Evolutionary conservation across 2,113 vertebrate genomes (phyloP), one percentile per base, ranked within the genome.

Genomic region (Sinocyclocheilus anshuiensis): DNA sequence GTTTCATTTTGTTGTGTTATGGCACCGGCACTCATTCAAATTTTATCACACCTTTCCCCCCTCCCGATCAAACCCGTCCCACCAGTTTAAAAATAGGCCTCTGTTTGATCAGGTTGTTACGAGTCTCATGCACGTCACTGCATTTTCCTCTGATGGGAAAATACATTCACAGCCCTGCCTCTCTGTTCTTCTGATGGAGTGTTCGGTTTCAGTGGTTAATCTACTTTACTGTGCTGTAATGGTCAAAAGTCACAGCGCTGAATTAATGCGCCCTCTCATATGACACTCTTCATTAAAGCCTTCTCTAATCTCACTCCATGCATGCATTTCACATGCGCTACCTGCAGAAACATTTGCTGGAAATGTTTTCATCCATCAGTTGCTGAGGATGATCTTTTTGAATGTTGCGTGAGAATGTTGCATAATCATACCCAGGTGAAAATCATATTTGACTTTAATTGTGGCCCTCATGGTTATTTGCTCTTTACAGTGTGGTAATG

Each of bases 41-140:
- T 69, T 82, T 81, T 50, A 82, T 26, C 42, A 33, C 80, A 53
- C 80, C 80, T 33, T 50, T 20, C 75, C 16, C 42, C 59, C 80
- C 80, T 48, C 61, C 63, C 10, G 26, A 36, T 82, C 45, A 71
- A 82, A 82, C 81, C 45, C 63, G 81, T 82, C 63, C 63, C 81
- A 69, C 81, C 24, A 71, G 81, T 82, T 71, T 82, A 82, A 71
- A 82, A 82, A 82, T 82, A 82, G 81, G 81, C 81, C 81, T 82
- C 24, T 55, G 36, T 82, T 82, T 82, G 61, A 82, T 71, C 81
- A 82, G 53, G 81, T 82, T 82, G 71, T 82, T 82, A 53, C 63
- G 81, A 16, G 81, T 53, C 65, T 82, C 26, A 4, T 33, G 63
- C 11, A 71, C 80, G 80, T 82, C 81, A 82, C 45, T 53, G 65